phyloP scores from a whole-genome alignment of 2,888 invertebrate genomes.

The Azorinus chamasolen region DNA sequence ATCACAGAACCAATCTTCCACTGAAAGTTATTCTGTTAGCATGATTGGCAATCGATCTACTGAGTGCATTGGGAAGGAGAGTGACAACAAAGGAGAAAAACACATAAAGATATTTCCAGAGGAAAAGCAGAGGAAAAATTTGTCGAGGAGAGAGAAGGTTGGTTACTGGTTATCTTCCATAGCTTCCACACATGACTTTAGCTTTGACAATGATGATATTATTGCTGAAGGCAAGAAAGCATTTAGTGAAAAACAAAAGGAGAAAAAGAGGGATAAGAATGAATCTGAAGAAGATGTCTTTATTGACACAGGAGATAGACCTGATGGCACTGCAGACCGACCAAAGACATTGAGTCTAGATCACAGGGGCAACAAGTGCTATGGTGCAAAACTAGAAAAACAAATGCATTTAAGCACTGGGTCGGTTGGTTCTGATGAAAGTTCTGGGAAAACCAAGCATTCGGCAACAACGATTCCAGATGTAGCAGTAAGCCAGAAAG shows the following conservation, averaged over 20 bases:
- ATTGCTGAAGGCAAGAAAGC: not conserved
- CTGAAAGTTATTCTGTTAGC: too few relatives aligned
- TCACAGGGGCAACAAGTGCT: not conserved
- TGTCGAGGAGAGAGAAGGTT: conserved; percentile 55
- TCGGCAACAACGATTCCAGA: conserved; percentile 17
- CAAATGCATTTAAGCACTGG: not conserved
- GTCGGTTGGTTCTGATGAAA: conserved; percentile 43
- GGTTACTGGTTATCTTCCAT: conserved; percentile 59
- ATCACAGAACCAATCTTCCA: too few relatives aligned
- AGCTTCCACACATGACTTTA: not conserved
- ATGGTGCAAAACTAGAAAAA: not conserved
- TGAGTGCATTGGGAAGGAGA: too few relatives aligned
- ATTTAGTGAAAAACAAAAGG: not conserved
- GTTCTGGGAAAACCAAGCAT: conserved; percentile 20
- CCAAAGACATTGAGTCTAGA: conserved; percentile 1
- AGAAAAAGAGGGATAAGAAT: too few relatives aligned
- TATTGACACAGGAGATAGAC: conserved; percentile 15
- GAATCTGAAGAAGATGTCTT: conserved; percentile 36
- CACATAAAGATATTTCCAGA: conserved; percentile 45
- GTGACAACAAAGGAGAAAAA: not conserved
- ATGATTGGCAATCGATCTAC: too few relatives aligned
- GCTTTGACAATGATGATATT: not conserved
- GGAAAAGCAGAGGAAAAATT: conserved; percentile 31
- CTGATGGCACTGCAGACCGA: conserved; percentile 15
- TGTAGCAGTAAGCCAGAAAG: conserved; percentile 29